Evolutionary conservation across 2,113 vertebrate genomes (phyloP).

Genomic region (Balaenoptera acutorostrata): DNA sequence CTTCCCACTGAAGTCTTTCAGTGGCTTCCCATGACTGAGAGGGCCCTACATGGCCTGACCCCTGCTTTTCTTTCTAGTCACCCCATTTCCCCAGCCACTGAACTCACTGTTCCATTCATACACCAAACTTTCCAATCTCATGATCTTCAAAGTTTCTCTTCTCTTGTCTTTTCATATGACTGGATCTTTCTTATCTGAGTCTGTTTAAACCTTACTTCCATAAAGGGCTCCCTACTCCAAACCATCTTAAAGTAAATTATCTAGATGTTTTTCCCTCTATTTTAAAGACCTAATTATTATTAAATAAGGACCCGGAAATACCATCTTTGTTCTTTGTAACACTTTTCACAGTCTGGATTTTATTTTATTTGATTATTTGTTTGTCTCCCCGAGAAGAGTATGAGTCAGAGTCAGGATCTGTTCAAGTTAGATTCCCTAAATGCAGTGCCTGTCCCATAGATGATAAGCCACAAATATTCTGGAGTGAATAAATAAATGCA

Average conservation of each 20-base stretch:
- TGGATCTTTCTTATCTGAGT: background rate
- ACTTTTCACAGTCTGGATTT: background rate
- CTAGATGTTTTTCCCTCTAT: background rate
- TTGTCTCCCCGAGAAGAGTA: background rate
- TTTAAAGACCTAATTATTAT: background rate
- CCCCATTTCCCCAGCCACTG: background rate
- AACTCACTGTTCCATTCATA: background rate
- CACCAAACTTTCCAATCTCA: background rate
- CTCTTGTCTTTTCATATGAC: background rate
- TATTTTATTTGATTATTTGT: background rate
- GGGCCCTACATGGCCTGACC: accelerated
- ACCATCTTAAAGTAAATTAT: background rate
- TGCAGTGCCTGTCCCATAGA: background rate
- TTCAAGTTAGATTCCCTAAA: background rate
- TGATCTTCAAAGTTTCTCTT: background rate
- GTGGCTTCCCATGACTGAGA: background rate
- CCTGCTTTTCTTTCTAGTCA: background rate
- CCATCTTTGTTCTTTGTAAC: background rate
- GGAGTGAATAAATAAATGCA: background rate
- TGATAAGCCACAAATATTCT: background rate
- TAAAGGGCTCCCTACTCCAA: background rate
- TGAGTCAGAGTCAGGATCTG: background rate
- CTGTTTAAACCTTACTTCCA: background rate
- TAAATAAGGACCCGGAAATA: background rate
- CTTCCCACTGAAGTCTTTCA: background rate